These are phyloP conservation scores for Neoascia interrupta DNA, from an alignment of 2,888 invertebrate species.

Conservation along the genomic window DNA sequence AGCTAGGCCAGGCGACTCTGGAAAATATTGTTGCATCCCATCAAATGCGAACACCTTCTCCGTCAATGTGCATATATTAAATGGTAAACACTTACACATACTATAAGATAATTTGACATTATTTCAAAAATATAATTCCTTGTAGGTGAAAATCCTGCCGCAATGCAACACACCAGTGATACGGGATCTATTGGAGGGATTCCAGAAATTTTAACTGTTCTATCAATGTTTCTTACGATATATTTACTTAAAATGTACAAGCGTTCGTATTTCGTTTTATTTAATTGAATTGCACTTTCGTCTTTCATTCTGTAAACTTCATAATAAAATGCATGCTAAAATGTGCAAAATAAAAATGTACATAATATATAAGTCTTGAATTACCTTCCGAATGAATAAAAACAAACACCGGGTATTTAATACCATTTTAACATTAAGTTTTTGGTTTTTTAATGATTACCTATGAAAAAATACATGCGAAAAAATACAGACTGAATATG, in stretches of 20 bases:
- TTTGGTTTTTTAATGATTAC: too few relatives aligned
- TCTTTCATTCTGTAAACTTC: conserved; percentile 44
- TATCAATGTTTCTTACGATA: conserved; percentile 46
- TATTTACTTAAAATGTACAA: conserved; percentile 46
- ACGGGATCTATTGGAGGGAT: conserved; percentile 35
- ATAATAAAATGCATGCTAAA: conserved; percentile 40
- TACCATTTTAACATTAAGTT: too few relatives aligned
- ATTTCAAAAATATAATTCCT: neutral
- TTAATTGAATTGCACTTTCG: conserved; percentile 47
- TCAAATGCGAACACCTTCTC: conserved; percentile 90
- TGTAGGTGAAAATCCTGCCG: conserved; percentile 61
- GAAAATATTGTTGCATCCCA: conserved; percentile 89
- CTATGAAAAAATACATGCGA: too few relatives aligned
- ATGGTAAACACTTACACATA: conserved; percentile 83
- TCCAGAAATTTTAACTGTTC: conserved; percentile 23
- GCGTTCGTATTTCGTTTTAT: conserved; percentile 30
- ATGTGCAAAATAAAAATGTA: neutral
- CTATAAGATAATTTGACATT: neutral
- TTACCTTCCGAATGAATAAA: too few relatives aligned
- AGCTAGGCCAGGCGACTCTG: conserved; percentile 87
- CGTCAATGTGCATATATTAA: conserved; percentile 89
- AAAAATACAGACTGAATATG: too few relatives aligned
- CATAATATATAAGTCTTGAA: too few relatives aligned
- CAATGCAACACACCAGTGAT: conserved; percentile 65
- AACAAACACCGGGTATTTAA: too few relatives aligned